phyloP scores from a whole-genome alignment of 2,797 vertebrate species.

The Paramormyrops hopkinsi region DNA sequence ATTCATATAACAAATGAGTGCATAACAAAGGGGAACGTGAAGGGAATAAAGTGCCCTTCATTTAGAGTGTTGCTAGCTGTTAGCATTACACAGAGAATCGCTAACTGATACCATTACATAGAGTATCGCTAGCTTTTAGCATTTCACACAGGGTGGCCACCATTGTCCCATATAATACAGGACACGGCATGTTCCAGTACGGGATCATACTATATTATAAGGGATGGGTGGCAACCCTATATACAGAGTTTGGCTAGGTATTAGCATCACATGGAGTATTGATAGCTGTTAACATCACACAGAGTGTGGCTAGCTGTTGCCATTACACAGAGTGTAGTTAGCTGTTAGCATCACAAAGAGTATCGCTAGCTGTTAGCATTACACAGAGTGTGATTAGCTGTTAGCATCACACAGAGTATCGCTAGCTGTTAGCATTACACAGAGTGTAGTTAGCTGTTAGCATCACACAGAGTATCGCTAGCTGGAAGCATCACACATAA shows the following conservation, averaged over 20 bases:
- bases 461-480: not conserved
- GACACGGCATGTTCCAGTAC: not conserved
- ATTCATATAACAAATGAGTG: constrained; percentile 3
- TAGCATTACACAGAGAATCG: not conserved
- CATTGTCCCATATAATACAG: not conserved
- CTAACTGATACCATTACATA: not conserved
- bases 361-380: not conserved
- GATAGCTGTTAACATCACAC: too few species aligned
- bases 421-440: not conserved
- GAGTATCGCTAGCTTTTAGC: not conserved
- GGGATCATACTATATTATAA: not conserved
- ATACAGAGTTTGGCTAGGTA: not conserved
- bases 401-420: not conserved
- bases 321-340: not conserved
- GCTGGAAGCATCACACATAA: not conserved
- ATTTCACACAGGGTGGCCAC: not conserved
- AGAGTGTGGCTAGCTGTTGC: not conserved
- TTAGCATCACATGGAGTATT: too few species aligned
- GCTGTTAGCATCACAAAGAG: not conserved
- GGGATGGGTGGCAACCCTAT: not conserved
- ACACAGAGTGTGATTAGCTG: not conserved
- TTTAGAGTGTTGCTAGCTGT: not conserved
- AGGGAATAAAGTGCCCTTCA: not conserved
- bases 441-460: not conserved
- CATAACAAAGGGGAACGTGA: not conserved